Evolutionary conservation across 2,113 vertebrate species (phyloP).

Genomic region (Condylura cristata): DNA sequence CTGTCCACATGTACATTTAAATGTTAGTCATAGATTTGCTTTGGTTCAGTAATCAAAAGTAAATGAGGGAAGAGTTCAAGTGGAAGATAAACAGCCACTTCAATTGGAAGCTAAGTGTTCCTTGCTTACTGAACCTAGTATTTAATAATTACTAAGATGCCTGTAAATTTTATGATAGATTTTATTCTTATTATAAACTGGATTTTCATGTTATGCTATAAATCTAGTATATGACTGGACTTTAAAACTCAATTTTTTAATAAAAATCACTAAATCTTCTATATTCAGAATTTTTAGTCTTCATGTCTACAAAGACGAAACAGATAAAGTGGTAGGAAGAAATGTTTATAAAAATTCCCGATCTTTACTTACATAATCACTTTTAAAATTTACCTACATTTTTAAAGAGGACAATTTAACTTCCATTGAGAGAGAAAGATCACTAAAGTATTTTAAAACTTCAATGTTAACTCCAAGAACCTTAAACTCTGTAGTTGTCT

Average conservation of each 20-base stretch:
- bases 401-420: constrained; percentile 1
- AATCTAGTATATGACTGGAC: neutral
- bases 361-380: neutral
- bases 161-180: constrained; percentile 6
- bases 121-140: constrained; percentile 53
- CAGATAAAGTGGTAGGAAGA: neutral
- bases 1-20: constrained; percentile 78
- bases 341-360: neutral
- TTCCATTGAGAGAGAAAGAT: constrained; percentile 27
- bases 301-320: neutral
- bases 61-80: constrained; percentile 83
- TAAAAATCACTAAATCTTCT: neutral
- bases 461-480: neutral
- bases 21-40: constrained; percentile 84
- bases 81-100: constrained; percentile 75
- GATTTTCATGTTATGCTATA: constrained; percentile 18
- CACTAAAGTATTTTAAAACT: neutral
- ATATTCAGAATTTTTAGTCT: neutral
- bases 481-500: neutral
- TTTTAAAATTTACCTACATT: too few species aligned
- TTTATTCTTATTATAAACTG: constrained; percentile 4
- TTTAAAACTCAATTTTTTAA: constrained; percentile 45
- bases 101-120: constrained; percentile 67
- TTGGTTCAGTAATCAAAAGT: constrained; percentile 68
- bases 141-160: constrained; percentile 65